Evolutionary conservation across 2,888 invertebrate genomes (phyloP), one percentile per base, ranked within the genome.

Genomic region (Acrobasis repandana): DNA sequence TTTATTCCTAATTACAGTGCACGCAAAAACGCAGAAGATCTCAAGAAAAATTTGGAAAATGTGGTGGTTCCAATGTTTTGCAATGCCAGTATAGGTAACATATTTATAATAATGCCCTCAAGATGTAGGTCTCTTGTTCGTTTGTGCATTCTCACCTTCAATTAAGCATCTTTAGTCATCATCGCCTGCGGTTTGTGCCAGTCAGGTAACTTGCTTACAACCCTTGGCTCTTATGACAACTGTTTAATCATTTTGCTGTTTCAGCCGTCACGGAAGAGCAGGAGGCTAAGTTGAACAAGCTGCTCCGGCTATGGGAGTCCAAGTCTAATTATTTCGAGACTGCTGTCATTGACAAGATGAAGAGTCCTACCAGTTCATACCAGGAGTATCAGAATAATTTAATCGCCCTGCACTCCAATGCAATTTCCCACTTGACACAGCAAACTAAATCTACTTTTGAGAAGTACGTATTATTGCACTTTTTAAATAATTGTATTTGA

Each of bases 61-160:
- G 98, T 98, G 78, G 98, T 99, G 75, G 97, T 99, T 79, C 98
- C 99, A 75, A 98, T 99, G 96, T 99, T 98, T 94, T 98, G 98
- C 93, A 97, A 97, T 88, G 96, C 98, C 71, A 95, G 96, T 85
- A 94, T 96, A 82, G 95, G 95, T 88, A 93, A 93, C 93, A 88
- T 88, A 89, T 91, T 92, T 91, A 86, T 91, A 90, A 90, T 92
- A 92, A 92, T 90, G 91, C 81, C 86, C 83, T 90, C 89, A 81
- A 90, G 88, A 85, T 83, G 75, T 91, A 90, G 90, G 91, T 87
- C 81, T 88, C 79, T 88, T 86, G 80, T 85, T 79, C 79, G 83
- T 82, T 86, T 88, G 84, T 85, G 85, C 83, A 88, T 87, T 85
- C 77, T 86, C 84, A 88, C 84, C 81, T 82, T 79, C 76, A 83